Conservation (phyloP, 1,140 invertebrate species). For the Ditylenchus dipsaci region DNA sequence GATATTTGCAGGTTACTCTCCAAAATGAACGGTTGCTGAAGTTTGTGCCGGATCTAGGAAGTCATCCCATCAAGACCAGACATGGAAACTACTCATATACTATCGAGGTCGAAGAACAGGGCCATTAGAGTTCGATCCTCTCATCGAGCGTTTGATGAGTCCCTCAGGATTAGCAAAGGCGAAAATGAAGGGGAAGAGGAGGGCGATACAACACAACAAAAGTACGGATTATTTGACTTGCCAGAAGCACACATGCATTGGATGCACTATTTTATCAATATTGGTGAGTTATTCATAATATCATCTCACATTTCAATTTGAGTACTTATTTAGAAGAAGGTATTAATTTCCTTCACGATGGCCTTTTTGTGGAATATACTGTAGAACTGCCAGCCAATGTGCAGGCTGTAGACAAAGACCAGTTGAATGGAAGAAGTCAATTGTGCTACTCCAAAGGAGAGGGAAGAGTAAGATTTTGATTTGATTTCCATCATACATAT, state of each 20-base stretch:
- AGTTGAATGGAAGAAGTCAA: conserved; percentile 25
- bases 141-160: not conserved
- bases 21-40: conserved; percentile 15
- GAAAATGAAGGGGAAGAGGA: conserved; percentile 14
- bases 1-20: not conserved
- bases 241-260: conserved; percentile 15
- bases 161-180: not conserved
- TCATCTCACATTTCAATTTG: not conserved
- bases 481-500: too few species aligned
- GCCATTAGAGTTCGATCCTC: conserved; percentile 8
- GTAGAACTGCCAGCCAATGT: conserved; percentile 31
- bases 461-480: conserved; percentile 18
- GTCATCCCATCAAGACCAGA: conserved; percentile 9
- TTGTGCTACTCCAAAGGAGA: conserved; percentile 12
- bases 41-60: conserved; percentile 14
- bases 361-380: conserved; percentile 29
- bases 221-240: conserved; percentile 25
- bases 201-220: conserved; percentile 17
- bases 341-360: conserved; percentile 29
- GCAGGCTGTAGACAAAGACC: not conserved
- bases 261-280: conserved; percentile 20
- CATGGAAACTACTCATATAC: not conserved
- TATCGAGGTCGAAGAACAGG: conserved; percentile 10
- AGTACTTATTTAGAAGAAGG: conserved; percentile 15
- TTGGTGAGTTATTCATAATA: conserved; percentile 8